Base-by-base conservation (phyloP, 2,888 invertebrate species). In the Trichogramma evanescens region DNA sequence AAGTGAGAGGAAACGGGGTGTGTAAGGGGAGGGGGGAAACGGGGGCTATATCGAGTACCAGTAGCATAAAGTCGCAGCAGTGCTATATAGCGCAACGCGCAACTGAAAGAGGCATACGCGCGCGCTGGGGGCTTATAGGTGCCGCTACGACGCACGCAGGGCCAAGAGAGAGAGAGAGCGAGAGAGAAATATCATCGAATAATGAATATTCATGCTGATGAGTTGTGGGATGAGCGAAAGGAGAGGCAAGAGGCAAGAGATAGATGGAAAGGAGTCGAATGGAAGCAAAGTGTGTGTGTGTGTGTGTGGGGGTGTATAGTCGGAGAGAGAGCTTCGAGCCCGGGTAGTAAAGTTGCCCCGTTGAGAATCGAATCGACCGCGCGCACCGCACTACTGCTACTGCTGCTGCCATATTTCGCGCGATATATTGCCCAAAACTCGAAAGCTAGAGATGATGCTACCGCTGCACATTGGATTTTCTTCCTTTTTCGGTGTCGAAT, bases 131-230 rank as follows among this genome's bases (percentile, higher is more conserved):
- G 51, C 50, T 10, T 50, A 61, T 26, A 60, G 54, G 50, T 48
- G 45, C 44, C 51, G 58, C 46, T 58, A 41, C 46, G 56, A 55
- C 54, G 60, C 58, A 26, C 49, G 59, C 56, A 42, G 61, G 61
- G 56, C 56, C 54, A 57, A 57, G 62, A 67, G 26, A 26, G 26
- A 26, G 26, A 26, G 26, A 13, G 50, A 13, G 50, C 7, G 26
- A 50, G 50, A 66, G 74, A 73, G 76, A 76, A 77, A 76, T 75
- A 76, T 77, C 76, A 76, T 77, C 76, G 74, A 76, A 75, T 75
- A 73, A 76, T 76, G 76, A 76, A 76, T 77, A 76, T 76, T 76
- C 76, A 76, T 76, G 75, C 69, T 71, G 74, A 77, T 74, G 75
- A 76, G 75, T 74, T 72, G 74, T 71, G 72, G 72, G 73, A 72